A percentile compares a stretch with the other conserved stretches of the same genome.
These are phyloP conservation scores for Myiagra hebetior DNA, from an alignment of 2,113 vertebrate genomes.

Conservation along the genomic window DNA sequence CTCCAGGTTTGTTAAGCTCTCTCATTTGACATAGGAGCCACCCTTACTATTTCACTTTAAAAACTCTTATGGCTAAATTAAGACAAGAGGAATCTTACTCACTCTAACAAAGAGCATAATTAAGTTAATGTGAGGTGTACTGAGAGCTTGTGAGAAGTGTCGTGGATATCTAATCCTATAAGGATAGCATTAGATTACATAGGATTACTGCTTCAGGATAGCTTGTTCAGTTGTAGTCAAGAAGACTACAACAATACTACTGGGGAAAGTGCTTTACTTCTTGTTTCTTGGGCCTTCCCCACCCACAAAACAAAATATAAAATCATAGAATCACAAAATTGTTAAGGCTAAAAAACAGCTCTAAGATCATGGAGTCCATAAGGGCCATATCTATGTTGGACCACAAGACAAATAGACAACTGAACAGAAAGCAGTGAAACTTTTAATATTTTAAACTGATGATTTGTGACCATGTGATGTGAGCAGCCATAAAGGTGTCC, in stretches of 20 bases:
- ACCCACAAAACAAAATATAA: background rate
- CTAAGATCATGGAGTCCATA: background rate
- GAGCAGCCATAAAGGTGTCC: background rate
- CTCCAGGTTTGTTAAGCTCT: background rate
- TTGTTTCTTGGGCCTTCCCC: background rate
- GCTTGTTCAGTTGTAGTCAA: background rate
- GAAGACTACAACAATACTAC: background rate
- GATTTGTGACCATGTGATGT: background rate
- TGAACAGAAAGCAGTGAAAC: background rate
- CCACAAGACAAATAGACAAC: background rate
- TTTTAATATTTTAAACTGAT: background rate
- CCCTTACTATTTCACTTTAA: background rate
- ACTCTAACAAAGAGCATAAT: background rate
- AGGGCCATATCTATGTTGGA: background rate
- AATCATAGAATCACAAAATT: background rate
- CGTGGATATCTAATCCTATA: background rate
- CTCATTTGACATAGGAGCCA: background rate
- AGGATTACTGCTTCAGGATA: background rate
- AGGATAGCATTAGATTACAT: background rate
- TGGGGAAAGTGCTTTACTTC: background rate
- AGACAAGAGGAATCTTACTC: background rate
- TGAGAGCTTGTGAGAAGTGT: background rate
- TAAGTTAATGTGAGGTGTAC: accelerated
- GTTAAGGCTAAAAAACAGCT: background rate
- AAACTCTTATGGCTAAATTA: background rate